These are phyloP conservation scores for Rhysida immarginata DNA, from an alignment of 1,140 invertebrate species.

Conservation along the genomic window DNA sequence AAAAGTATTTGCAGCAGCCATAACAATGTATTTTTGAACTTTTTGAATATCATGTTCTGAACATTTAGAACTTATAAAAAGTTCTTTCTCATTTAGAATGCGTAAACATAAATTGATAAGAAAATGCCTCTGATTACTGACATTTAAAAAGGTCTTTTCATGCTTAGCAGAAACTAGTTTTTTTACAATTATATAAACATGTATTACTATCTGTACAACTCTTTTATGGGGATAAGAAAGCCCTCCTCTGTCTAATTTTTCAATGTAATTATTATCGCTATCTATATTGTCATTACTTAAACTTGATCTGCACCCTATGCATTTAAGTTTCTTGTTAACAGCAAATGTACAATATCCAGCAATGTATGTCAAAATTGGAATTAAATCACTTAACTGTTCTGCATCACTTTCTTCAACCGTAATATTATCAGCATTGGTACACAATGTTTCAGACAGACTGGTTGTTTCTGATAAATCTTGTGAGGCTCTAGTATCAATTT, in stretches of 20 bases:
- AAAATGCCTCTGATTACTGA: background rate
- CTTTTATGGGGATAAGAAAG: background rate
- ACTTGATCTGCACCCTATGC: constrained; percentile 4
- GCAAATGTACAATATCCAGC: constrained; percentile 9
- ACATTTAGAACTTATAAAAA: background rate
- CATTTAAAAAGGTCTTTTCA: background rate
- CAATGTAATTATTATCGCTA: background rate
- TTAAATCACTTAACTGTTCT: background rate
- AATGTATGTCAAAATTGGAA: constrained; percentile 7
- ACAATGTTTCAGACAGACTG: no score
- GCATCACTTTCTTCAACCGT: constrained; percentile 1
- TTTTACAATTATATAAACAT: background rate
- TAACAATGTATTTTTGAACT: background rate
- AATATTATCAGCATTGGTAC: no score
- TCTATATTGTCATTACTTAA: background rate
- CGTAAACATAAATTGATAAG: background rate
- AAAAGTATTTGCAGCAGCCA: background rate
- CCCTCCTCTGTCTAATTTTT: background rate
- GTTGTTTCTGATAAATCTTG: no score
- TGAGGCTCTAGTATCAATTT: no score
- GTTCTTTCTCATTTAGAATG: background rate
- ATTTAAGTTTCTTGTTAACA: constrained; percentile 6
- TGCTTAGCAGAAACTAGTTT: background rate
- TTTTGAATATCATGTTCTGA: background rate
- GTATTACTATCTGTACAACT: background rate